Percentiles rank a stretch among this genome's conserved stretches.
Evolutionary conservation across 2,888 invertebrate genomes (phyloP).

Genomic region (Sisyra nigra): DNA sequence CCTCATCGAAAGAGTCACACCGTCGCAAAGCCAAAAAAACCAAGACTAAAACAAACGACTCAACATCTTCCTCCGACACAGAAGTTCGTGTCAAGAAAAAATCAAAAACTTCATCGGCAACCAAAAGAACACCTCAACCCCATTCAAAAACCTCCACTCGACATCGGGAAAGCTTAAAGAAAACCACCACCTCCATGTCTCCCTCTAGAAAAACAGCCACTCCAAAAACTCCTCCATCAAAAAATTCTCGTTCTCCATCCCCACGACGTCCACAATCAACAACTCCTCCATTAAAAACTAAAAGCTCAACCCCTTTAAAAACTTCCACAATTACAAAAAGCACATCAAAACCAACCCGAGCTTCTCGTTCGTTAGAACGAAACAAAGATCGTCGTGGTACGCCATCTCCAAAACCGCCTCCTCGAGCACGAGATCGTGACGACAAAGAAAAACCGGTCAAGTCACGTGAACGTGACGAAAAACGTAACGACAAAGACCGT

Average conservation of each 20-base stretch:
- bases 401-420: slow-evolving; percentile 22
- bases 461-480: slow-evolving; percentile 22
- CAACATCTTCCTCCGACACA: slow-evolving; percentile 11
- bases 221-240: slow-evolving; percentile 15
- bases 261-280: slow-evolving; percentile 23
- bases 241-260: slow-evolving; percentile 22
- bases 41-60: slow-evolving; percentile 18
- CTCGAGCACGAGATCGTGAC: slow-evolving; percentile 19
- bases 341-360: slow-evolving; percentile 21
- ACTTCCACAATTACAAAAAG: slow-evolving; percentile 17
- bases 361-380: slow-evolving; percentile 16
- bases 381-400: slow-evolving; percentile 24
- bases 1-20: slow-evolving; percentile 27
- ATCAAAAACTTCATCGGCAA: slow-evolving; percentile 10
- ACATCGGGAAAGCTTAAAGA: slow-evolving; percentile 32
- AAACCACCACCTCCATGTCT: slow-evolving; percentile 29
- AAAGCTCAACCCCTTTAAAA: slow-evolving; percentile 18
- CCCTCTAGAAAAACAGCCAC: slow-evolving; percentile 11
- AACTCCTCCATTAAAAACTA: slow-evolving; percentile 26
- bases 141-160: slow-evolving; percentile 35
- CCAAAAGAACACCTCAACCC: slow-evolving; percentile 31
- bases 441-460: slow-evolving; percentile 23
- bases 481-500: slow-evolving; percentile 28
- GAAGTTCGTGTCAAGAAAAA: slow-evolving; percentile 31
- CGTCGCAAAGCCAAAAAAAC: slow-evolving; percentile 23